Evolutionary conservation across 2,113 vertebrate species (phyloP).

Genomic region (Hemiprocne comata): DNA sequence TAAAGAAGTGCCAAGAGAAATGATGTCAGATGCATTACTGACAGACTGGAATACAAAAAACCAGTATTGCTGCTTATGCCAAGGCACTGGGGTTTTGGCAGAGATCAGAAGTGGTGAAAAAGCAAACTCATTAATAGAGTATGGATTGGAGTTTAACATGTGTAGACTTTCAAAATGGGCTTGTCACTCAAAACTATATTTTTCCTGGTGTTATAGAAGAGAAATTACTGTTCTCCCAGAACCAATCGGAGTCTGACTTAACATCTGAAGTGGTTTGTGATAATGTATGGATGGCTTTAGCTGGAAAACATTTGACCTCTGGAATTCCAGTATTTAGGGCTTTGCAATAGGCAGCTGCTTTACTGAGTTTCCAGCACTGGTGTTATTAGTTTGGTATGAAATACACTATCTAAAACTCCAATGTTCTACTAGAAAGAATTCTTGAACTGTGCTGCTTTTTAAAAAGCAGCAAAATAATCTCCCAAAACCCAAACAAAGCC

Average conservation of each 20-base stretch:
- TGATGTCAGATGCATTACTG: constrained; percentile 21
- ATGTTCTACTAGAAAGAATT: neutral
- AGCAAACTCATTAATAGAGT: constrained; percentile 3
- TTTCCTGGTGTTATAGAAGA: neutral
- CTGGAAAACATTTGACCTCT: neutral
- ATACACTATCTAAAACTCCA: neutral
- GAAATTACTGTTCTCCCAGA: neutral
- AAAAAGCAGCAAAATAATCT: neutral
- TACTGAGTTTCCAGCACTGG: neutral
- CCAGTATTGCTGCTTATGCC: neutral
- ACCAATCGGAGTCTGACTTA: neutral
- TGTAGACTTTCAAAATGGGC: neutral
- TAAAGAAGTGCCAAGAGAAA: neutral
- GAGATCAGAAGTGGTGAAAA: constrained; percentile 40
- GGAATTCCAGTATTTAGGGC: neutral
- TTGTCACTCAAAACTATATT: neutral
- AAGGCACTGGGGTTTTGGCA: neutral
- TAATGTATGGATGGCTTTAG: neutral
- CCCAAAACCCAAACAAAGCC: neutral
- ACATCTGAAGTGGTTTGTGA: neutral
- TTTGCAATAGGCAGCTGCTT: neutral
- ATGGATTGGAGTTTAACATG: neutral
- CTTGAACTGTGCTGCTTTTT: neutral
- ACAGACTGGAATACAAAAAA: neutral
- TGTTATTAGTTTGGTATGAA: neutral